These are phyloP conservation scores for Thalassophryne amazonica DNA, from an alignment of 2,797 vertebrate species.

Conservation along the genomic window DNA sequence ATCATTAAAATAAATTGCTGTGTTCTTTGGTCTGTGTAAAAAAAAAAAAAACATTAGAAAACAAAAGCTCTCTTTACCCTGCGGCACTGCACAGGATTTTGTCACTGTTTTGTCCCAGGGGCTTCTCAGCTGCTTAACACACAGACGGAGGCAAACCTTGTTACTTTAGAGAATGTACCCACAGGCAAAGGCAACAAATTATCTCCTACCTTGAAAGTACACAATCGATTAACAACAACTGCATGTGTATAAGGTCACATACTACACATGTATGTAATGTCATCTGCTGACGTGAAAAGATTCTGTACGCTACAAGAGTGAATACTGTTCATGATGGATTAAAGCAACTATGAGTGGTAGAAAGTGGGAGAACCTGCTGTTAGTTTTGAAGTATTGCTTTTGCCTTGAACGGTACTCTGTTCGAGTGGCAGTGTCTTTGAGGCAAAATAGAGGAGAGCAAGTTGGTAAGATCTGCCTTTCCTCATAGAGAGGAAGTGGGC, in stretches of 20 bases:
- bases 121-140: slow-evolving; percentile 30
- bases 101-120: slow-evolving; percentile 38
- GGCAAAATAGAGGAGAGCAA: slow-evolving; percentile 1
- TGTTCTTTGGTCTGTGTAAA: slow-evolving; percentile 32
- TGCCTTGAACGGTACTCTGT: slow-evolving; percentile 8
- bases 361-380: no score
- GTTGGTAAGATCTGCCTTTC: slow-evolving; percentile 10
- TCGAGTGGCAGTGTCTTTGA: slow-evolving; percentile 35
- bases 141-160: slow-evolving; percentile 4
- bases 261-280: no score
- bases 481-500: neutral
- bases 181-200: slow-evolving; percentile 11
- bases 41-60: slow-evolving; percentile 17
- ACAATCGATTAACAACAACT: slow-evolving; percentile 53
- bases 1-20: slow-evolving; percentile 58
- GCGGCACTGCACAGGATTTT: slow-evolving; percentile 34
- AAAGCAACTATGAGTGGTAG: no score
- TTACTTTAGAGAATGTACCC: slow-evolving; percentile 14
- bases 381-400: no score
- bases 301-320: no score
- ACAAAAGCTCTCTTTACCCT: slow-evolving; percentile 16
- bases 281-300: no score
- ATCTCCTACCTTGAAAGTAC: slow-evolving; percentile 11
- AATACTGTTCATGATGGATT: no score
- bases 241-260: slow-evolving; percentile 24